phyloP scores from a whole-genome alignment of 2,888 invertebrate species.

The Silvanus unidentatus region DNA sequence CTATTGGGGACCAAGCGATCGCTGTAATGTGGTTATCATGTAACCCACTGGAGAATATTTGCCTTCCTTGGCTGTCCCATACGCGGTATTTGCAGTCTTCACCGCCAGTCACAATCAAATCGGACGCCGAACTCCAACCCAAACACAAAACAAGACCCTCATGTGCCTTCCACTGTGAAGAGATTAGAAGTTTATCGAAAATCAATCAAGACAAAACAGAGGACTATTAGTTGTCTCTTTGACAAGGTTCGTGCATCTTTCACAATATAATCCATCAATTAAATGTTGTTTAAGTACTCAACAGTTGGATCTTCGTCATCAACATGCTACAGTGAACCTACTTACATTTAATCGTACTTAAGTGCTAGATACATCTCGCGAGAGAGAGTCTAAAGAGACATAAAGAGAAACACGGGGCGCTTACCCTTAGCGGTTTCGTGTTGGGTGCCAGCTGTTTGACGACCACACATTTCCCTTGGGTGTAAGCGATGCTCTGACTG shows the following conservation, averaged over 20 bases:
- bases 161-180: constrained; percentile 88
- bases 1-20: constrained; percentile 86
- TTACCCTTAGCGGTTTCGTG: constrained; percentile 65
- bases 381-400: not conserved
- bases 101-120: constrained; percentile 88
- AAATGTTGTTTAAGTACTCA: not conserved
- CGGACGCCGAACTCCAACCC: constrained; percentile 92
- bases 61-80: constrained; percentile 90
- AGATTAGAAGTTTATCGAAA: not conserved
- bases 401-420: constrained; percentile 5
- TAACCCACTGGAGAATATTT: constrained; percentile 74
- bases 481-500: constrained; percentile 62
- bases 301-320: not conserved
- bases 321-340: not conserved
- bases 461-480: constrained; percentile 61
- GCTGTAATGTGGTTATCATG: constrained; percentile 91
- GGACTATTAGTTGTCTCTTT: too few relatives aligned
- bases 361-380: not conserved
- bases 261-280: too few relatives aligned
- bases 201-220: too few relatives aligned
- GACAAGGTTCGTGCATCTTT: too few relatives aligned
- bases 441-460: constrained; percentile 70
- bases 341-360: constrained; percentile 1
- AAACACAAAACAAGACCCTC: constrained; percentile 87
- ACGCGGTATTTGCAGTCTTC: constrained; percentile 83